These are phyloP conservation scores for Drosophila meridionalis DNA, from an alignment of 2,888 invertebrate genomes.

Conservation along the genomic window DNA sequence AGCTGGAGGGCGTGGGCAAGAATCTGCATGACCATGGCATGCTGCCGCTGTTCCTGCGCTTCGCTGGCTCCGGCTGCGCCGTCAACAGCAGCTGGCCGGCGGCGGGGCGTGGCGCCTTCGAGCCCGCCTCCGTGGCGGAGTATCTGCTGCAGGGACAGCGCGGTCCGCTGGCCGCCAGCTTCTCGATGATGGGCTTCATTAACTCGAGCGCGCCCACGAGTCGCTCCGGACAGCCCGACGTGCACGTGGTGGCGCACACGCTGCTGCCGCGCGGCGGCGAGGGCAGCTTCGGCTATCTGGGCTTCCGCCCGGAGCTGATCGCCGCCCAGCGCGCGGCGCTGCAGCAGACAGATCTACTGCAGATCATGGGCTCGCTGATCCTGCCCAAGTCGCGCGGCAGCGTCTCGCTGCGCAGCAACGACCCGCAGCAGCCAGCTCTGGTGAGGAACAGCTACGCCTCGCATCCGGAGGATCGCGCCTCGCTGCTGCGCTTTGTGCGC, in stretches of 20 bases:
- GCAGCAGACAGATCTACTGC: conserved; percentile 56
- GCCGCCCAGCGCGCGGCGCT: conserved; percentile 45
- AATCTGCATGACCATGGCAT: conserved; percentile 93
- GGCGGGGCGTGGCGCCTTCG: conserved; percentile 33
- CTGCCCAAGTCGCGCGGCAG: conserved; percentile 85
- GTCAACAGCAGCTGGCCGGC: conserved; percentile 8
- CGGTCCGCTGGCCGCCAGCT: conserved; percentile 83
- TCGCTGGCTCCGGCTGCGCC: conserved; percentile 54
- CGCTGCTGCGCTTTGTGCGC: conserved; percentile 82
- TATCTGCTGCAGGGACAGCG: conserved; percentile 71
- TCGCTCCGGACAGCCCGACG: conserved; percentile 54
- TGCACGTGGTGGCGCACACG: conserved; percentile 87
- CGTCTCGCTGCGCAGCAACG: conserved; percentile 85
- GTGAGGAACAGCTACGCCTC: conserved; percentile 87
- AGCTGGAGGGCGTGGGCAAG: conserved; percentile 87
- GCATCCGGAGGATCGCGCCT: conserved; percentile 85
- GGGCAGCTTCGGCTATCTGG: conserved; percentile 63
- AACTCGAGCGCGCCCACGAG: conserved; percentile 82
- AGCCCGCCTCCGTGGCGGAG: conserved; percentile 61
- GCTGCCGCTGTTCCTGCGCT: conserved; percentile 85
- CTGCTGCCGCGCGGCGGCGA: conserved; percentile 55
- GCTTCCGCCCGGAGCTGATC: conserved; percentile 55
- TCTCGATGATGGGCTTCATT: conserved; percentile 86
- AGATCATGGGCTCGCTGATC: conserved; percentile 76
- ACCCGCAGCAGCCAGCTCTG: conserved; percentile 86